Evolutionary conservation across 1,140 invertebrate species (phyloP), one percentile per base, ranked within the genome.

Genomic region (Acarapis woodi): DNA sequence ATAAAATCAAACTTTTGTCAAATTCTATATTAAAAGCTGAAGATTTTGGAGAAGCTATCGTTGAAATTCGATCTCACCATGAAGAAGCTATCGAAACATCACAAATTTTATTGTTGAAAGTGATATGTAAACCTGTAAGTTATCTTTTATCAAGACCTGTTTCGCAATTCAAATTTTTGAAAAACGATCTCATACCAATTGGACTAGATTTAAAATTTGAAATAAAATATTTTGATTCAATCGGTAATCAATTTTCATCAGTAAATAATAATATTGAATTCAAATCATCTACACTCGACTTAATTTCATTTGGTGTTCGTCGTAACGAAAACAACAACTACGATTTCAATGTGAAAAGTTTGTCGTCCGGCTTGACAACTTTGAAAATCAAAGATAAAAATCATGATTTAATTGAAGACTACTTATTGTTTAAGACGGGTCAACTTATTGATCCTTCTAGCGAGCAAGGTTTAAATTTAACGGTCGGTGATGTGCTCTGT

Each of bases 221-320:
- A 2, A 20, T 41, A 2, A 19, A 30, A 3, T 41, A 14, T 34
- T 22, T 20, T 28, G 36, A 41, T 20, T 16, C 29, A 12, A 15
- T 20, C 14, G 39, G 40, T 6, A 2, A 35, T 18, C 23, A 12
- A 20, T 41, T 37, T 37, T 26, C 37, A 26, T 16, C 40, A 6
- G 35, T 37, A n/a, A 5, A 9, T 8, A 16, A 5, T n/a, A 32
- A 32, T 16, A 6, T n/a, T n/a, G n/a, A n/a, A n/a, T n/a, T n/a
- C n/a, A n/a, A n/a, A n/a, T n/a, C n/a, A n/a, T n/a, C n/a, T n/a
- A n/a, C n/a, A n/a, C n/a, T n/a, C n/a, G n/a, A n/a, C n/a, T n/a
- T n/a, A n/a, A n/a, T n/a, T n/a, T n/a, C n/a, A n/a, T n/a, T n/a
- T n/a, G n/a, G n/a, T n/a, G n/a, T n/a, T n/a, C n/a, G n/a, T n/a